Conservation (phyloP, 2,113 vertebrate genomes). For the Eulacestoma nigropectus region DNA sequence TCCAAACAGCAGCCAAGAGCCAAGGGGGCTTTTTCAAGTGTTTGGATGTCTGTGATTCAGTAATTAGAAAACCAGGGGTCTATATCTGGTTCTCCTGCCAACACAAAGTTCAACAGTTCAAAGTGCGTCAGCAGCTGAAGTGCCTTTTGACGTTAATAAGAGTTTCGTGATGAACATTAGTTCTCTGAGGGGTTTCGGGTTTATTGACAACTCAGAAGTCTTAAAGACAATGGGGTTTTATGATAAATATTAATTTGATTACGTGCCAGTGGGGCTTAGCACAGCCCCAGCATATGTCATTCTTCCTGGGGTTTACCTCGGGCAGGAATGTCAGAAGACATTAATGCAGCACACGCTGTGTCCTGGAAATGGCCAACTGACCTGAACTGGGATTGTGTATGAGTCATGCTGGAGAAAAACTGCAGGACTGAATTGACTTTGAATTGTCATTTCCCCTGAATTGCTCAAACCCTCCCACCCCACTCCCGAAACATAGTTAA, state of each 20-base stretch:
- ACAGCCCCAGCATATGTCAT: background rate
- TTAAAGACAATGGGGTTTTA: background rate
- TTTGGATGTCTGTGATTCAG: background rate
- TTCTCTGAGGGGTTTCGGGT: background rate
- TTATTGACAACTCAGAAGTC: background rate
- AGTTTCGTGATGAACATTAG: background rate
- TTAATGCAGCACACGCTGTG: background rate
- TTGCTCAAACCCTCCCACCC: background rate
- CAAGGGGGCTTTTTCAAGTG: background rate
- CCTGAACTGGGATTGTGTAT: background rate
- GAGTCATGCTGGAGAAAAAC: background rate
- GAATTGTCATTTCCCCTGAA: constrained; percentile 11
- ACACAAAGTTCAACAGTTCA: background rate
- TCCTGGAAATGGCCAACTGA: background rate
- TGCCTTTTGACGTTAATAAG: background rate
- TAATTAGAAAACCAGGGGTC: background rate
- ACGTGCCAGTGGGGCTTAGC: background rate
- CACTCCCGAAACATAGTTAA: background rate
- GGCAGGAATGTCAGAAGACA: background rate
- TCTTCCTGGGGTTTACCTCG: background rate
- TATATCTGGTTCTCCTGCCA: background rate
- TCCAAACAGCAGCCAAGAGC: background rate
- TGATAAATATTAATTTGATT: background rate
- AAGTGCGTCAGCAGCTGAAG: background rate
- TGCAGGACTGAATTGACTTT: background rate